These are phyloP conservation scores for Dicycla oo DNA, from an alignment of 2,888 invertebrate genomes.

Conservation along the genomic window DNA sequence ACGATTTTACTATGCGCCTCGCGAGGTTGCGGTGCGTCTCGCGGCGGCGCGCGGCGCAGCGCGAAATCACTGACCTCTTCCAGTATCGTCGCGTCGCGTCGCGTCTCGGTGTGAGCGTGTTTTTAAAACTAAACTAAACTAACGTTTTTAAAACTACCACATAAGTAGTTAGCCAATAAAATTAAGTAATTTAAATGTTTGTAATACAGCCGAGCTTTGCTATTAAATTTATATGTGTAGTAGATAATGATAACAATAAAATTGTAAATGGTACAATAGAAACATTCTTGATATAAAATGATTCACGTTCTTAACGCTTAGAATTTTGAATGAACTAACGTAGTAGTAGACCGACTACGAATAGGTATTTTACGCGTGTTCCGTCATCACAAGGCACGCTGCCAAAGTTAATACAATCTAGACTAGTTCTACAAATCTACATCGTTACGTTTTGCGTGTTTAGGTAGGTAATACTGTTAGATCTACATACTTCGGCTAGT, in stretches of 20 bases:
- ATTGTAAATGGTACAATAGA: constrained; percentile 13
- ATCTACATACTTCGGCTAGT: constrained; percentile 37
- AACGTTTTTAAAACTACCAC: background rate
- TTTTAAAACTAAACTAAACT: no score
- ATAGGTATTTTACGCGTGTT: constrained; percentile 22
- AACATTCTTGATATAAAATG: constrained; percentile 34
- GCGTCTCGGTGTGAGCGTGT: no score
- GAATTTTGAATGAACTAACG: constrained; percentile 33
- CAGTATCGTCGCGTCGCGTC: no score
- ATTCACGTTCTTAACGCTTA: constrained; percentile 4
- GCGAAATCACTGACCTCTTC: no score
- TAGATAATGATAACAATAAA: constrained; percentile 17
- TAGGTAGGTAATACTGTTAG: constrained; percentile 48
- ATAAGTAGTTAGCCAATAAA: background rate
- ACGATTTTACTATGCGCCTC: no score
- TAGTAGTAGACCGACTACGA: background rate
- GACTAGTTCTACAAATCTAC: constrained; percentile 46
- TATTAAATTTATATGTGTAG: background rate
- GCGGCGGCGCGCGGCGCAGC: no score
- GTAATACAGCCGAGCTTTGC: background rate
- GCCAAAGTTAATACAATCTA: constrained; percentile 42
- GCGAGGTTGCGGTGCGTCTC: no score
- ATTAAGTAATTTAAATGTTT: background rate
- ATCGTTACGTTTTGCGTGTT: constrained; percentile 32
- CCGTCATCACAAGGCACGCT: constrained; percentile 32